Percentiles rank a stretch among this genome's conserved stretches.
Evolutionary conservation across 2,888 invertebrate genomes (phyloP).

Genomic region (Scaeva pyrastri): DNA sequence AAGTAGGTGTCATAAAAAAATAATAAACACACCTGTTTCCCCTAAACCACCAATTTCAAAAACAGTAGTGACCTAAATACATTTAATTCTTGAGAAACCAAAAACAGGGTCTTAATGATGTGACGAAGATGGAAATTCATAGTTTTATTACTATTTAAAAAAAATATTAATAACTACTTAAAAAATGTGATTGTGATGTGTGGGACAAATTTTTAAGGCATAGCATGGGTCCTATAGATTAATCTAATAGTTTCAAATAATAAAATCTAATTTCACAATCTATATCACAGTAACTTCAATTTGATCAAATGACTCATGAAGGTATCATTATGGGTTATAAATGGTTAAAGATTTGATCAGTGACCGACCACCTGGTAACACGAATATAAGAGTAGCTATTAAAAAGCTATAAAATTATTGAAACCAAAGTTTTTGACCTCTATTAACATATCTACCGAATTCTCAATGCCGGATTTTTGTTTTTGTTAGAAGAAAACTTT

Average conservation of each 20-base stretch:
- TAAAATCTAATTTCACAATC: background rate
- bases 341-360: conserved; percentile 3
- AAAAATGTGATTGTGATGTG: background rate
- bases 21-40: conserved; percentile 44
- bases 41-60: background rate
- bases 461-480: no score
- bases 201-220: background rate
- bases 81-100: conserved; percentile 59
- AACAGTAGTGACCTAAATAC: conserved; percentile 43
- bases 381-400: no score
- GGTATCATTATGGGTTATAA: background rate
- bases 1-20: conserved; percentile 22
- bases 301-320: background rate
- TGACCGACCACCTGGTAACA: background rate
- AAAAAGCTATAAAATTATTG: no score
- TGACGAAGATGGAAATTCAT: background rate
- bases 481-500: no score
- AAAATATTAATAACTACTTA: background rate
- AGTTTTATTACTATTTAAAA: conserved; percentile 17
- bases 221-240: background rate
- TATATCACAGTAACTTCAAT: background rate
- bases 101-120: conserved; percentile 22
- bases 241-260: background rate
- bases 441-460: no score
- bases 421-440: no score